Conservation (phyloP, 2,888 invertebrate genomes). For the Lasioglossum oenotherae region DNA sequence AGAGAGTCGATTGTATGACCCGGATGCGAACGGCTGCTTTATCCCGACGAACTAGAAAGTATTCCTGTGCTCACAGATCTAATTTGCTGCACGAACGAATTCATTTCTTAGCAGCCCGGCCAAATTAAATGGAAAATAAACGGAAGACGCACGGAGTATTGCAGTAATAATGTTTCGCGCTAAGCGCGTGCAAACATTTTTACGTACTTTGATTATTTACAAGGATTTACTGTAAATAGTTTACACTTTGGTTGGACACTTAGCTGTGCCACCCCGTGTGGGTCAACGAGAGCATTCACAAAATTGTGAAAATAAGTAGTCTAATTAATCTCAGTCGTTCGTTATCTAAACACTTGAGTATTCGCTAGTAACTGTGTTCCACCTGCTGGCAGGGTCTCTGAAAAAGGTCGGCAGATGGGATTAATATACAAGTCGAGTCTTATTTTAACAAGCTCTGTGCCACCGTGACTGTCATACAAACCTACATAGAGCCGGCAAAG, state of each 20-base stretch:
- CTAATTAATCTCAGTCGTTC: not conserved
- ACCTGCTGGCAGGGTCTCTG: not conserved
- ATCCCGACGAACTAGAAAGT: not conserved
- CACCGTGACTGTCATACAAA: not conserved
- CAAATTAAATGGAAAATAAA: not conserved
- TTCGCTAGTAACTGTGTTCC: not conserved
- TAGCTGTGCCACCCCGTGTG: too few relatives aligned
- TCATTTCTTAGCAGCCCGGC: not conserved
- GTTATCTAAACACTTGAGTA: not conserved
- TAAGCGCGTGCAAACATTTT: not conserved
- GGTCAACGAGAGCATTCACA: too few relatives aligned
- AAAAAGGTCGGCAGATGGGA: not conserved
- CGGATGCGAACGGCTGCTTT: not conserved
- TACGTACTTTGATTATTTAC: not conserved
- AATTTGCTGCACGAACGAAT: not conserved
- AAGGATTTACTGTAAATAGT: too few relatives aligned
- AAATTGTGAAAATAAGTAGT: too few relatives aligned
- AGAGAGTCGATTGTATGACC: not conserved
- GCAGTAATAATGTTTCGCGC: not conserved
- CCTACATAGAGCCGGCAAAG: not conserved
- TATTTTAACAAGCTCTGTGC: not conserved
- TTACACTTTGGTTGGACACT: too few relatives aligned
- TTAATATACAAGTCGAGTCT: not conserved
- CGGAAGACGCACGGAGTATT: not conserved
- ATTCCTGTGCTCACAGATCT: not conserved